phyloP scores from a whole-genome alignment of 1,140 invertebrate species.

The Camponotus floridanus region DNA sequence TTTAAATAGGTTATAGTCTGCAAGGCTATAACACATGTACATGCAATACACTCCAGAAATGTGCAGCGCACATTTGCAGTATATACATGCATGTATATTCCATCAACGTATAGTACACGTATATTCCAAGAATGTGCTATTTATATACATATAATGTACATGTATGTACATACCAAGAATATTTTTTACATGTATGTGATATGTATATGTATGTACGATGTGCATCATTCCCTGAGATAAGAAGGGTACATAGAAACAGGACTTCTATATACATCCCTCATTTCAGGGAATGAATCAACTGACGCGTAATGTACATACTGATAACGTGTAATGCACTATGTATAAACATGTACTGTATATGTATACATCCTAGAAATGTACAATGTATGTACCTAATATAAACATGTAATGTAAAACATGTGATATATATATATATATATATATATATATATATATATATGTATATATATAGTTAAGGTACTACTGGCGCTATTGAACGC shows the following conservation, averaged over 20 bases:
- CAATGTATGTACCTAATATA: neutral
- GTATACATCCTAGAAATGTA: neutral
- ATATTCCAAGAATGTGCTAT: neutral
- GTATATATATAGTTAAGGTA: no score
- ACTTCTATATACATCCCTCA: no score
- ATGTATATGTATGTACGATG: neutral
- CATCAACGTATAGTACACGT: neutral
- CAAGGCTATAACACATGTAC: no score
- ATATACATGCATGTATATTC: neutral
- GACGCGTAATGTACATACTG: no score
- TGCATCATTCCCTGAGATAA: no score
- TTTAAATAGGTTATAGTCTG: no score
- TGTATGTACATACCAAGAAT: neutral
- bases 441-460: neutral
- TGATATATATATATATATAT: neutral
- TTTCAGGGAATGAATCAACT: no score
- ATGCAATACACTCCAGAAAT: no score
- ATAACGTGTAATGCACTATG: neutral
- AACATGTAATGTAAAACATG: neutral
- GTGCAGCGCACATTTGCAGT: no score
- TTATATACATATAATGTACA: conserved; percentile 3
- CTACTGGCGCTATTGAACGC: no score
- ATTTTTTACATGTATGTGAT: neutral
- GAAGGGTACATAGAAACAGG: no score
- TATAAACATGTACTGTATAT: neutral